Evolutionary conservation across 2,888 invertebrate genomes (phyloP), one percentile per base, ranked within the genome.

Genomic region (Cerceris ruficornis): DNA sequence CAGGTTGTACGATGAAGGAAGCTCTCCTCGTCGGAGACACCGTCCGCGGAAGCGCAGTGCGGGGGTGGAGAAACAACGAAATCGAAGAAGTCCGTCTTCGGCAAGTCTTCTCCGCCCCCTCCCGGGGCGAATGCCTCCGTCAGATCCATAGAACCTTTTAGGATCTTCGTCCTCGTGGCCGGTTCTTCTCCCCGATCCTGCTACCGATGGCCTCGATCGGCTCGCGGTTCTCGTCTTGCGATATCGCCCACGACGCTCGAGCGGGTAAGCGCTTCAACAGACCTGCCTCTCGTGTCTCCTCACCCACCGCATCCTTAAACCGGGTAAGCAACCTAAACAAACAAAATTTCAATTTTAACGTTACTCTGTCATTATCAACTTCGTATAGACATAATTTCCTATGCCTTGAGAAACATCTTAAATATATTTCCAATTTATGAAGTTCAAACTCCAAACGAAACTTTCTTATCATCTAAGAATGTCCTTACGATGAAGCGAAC

Each of bases 41-140:
- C 96, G 50, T 87, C 87, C 52, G 88, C 82, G 6, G 89, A 69
- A 28, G 91, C 86, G 70, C 91, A 92, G 2, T 90, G 87, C 1
- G 89, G 89, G 6, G 91, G 90, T 75, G 96, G 96, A 60, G 96
- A 96, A 68, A 96, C 96, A 80, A 97, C 97, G 93, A 97, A 97
- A 93, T 97, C 97, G 93, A 97, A 97, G 94, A 97, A 97, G 93
- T 97, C 97, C 86, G 97, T 96, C 93, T 97, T 97, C 88, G 96
- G 95, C 93, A 97, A 94, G 93, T 97, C 97, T 93, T 96, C 90
- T 55, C 86, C 87, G 64, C 87, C 87, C 68, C 88, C 85, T 43
- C 88, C 96, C 92, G 96, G 95, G 86, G 95, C 94, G 93, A 95
- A 95, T 87, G 95, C 94, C 94, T 97, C 96, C 93, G 96, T 96